phyloP scores from a whole-genome alignment of 2,888 invertebrate genomes.

The Drosophila infuscata region DNA sequence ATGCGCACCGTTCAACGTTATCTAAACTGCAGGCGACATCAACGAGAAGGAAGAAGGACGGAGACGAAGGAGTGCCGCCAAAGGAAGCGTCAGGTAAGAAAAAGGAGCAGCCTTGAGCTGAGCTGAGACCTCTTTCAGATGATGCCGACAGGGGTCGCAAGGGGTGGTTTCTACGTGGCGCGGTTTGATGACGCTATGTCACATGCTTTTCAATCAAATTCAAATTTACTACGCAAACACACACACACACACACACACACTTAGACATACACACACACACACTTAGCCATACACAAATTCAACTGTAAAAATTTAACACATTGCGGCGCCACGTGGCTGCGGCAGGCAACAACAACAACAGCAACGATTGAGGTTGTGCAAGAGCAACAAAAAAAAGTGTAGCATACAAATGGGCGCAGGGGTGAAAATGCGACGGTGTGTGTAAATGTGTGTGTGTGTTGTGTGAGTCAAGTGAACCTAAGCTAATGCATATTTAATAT shows the following conservation, averaged over 20 bases:
- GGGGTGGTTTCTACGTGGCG: constrained; percentile 2
- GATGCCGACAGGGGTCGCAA: constrained; percentile 6
- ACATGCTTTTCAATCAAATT: constrained; percentile 81
- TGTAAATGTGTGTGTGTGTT: constrained; percentile 7
- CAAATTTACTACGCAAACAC: constrained; percentile 75
- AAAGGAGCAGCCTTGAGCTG: constrained; percentile 42
- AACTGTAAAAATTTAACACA: constrained; percentile 83
- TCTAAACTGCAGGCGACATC: constrained; percentile 74
- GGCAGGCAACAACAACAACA: constrained; percentile 4
- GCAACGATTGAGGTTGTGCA: constrained; percentile 20
- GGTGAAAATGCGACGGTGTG: constrained; percentile 26
- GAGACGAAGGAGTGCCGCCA: constrained; percentile 25
- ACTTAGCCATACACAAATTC: too few relatives aligned
- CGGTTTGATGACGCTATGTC: constrained; percentile 58
- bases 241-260: constrained; percentile 17
- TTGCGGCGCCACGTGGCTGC: constrained; percentile 70
- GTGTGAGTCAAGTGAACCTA: constrained; percentile 40
- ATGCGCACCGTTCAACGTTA: constrained; percentile 76
- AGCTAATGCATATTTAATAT: constrained; percentile 79
- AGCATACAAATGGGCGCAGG: constrained; percentile 65
- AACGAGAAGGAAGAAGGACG: constrained; percentile 2
- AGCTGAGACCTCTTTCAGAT: constrained; percentile 14
- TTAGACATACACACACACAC: constrained; percentile 27
- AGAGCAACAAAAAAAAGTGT: constrained; percentile 48
- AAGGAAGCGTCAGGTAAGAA: constrained; percentile 52